These are phyloP conservation scores for Ellobium chinense DNA, from an alignment of 2,888 invertebrate species.

Conservation along the genomic window DNA sequence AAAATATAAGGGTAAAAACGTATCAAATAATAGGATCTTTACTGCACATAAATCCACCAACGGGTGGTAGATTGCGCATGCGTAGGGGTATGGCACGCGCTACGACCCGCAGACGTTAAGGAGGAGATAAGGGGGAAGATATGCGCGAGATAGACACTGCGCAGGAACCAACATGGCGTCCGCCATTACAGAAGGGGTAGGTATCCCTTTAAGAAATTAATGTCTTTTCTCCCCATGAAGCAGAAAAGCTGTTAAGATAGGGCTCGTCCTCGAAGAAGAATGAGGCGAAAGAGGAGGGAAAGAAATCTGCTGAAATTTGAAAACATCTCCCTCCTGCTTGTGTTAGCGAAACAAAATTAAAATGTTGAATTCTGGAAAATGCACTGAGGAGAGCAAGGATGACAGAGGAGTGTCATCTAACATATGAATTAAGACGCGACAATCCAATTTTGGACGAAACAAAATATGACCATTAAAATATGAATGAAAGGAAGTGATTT, in stretches of 20 bases:
- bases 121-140: constrained; percentile 35
- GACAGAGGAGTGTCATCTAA: no score
- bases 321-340: no score
- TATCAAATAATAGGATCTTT: constrained; percentile 45
- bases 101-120: constrained; percentile 23
- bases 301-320: no score
- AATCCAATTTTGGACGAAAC: no score
- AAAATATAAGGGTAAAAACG: not conserved
- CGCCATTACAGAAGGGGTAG: not conserved
- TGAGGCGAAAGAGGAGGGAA: not conserved
- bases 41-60: constrained; percentile 39
- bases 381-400: no score
- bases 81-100: constrained; percentile 37
- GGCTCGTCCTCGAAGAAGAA: not conserved
- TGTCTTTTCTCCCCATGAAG: constrained; percentile 3
- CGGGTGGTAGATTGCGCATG: constrained; percentile 43
- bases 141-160: constrained; percentile 37
- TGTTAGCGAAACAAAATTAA: no score
- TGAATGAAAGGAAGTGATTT: no score
- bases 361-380: no score
- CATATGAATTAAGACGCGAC: no score
- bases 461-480: no score
- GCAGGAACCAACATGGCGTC: constrained; percentile 42
- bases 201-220: constrained; percentile 10
- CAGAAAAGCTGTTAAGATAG: not conserved